Evolutionary conservation across 1,140 invertebrate genomes (phyloP).

Genomic region (Anastrepha obliqua): DNA sequence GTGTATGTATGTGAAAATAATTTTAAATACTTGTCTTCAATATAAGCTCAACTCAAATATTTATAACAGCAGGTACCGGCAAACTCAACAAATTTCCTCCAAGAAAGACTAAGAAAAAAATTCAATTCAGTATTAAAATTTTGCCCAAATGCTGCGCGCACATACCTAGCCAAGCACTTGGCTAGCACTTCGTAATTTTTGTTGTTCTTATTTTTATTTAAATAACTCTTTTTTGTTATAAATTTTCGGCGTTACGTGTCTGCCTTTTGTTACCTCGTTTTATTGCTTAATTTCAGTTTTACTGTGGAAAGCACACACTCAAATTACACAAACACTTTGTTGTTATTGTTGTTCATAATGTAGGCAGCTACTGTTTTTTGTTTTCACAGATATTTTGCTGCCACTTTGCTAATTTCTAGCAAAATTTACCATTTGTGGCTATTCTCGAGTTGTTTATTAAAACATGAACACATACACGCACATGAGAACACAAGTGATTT

Average conservation of each 20-base stretch:
- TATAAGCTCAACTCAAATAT: neutral
- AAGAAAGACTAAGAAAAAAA: constrained; percentile 4
- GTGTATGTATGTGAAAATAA: too few species aligned
- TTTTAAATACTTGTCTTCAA: too few species aligned
- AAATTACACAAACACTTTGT: constrained; percentile 4
- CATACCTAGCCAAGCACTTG: neutral
- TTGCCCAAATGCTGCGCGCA: constrained; percentile 11
- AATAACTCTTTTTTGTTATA: neutral
- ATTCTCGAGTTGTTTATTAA: neutral
- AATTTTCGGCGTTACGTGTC: neutral
- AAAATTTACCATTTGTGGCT: neutral
- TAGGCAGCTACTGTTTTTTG: neutral
- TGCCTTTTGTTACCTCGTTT: constrained; percentile 18
- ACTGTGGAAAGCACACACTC: neutral
- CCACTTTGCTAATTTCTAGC: constrained; percentile 20
- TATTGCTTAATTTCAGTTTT: constrained; percentile 27
- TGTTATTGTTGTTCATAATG: neutral
- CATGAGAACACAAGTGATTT: neutral
- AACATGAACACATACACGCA: neutral
- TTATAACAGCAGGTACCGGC: neutral
- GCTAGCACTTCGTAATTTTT: neutral
- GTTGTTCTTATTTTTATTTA: constrained; percentile 1
- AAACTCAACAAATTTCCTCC: neutral
- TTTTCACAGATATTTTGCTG: neutral
- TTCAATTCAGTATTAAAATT: neutral